Evolutionary conservation across 2,888 invertebrate genomes (phyloP).

Genomic region (Drosophila stalkeri): DNA sequence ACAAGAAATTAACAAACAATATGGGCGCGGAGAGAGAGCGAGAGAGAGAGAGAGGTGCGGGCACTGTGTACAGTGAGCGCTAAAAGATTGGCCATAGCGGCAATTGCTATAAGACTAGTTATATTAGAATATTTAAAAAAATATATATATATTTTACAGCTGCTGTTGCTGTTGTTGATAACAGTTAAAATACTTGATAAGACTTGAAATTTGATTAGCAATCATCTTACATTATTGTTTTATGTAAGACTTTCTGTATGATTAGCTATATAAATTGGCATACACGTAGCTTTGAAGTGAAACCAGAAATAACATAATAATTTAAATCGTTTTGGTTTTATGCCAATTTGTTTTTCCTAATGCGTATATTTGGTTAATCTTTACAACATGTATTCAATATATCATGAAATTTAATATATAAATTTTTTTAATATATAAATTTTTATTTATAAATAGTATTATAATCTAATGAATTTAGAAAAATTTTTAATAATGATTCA

Average conservation of each 20-base stretch:
- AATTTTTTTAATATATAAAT: too few relatives aligned
- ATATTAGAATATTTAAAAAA: neutral
- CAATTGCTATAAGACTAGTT: neutral
- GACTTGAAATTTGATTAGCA: neutral
- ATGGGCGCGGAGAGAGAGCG: neutral
- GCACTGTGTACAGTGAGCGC: slow-evolving; percentile 5
- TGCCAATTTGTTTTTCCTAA: neutral
- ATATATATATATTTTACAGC: neutral
- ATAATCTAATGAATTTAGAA: too few relatives aligned
- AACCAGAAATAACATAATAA: neutral
- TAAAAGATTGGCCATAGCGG: neutral
- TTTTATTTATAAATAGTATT: too few relatives aligned
- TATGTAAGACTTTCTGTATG: neutral
- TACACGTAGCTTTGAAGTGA: neutral
- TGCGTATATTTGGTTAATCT: too few relatives aligned
- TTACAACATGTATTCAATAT: neutral
- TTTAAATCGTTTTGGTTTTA: neutral
- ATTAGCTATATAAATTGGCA: neutral
- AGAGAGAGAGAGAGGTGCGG: too few relatives aligned
- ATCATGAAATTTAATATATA: neutral
- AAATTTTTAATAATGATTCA: too few relatives aligned
- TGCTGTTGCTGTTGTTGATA: neutral
- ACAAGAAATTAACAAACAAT: slow-evolving; percentile 72
- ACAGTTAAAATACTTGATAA: neutral
- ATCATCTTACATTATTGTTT: neutral